Base-by-base conservation (phyloP, 37 sponge, comb jelly and placozoan species). In the Beroe forskalii region DNA sequence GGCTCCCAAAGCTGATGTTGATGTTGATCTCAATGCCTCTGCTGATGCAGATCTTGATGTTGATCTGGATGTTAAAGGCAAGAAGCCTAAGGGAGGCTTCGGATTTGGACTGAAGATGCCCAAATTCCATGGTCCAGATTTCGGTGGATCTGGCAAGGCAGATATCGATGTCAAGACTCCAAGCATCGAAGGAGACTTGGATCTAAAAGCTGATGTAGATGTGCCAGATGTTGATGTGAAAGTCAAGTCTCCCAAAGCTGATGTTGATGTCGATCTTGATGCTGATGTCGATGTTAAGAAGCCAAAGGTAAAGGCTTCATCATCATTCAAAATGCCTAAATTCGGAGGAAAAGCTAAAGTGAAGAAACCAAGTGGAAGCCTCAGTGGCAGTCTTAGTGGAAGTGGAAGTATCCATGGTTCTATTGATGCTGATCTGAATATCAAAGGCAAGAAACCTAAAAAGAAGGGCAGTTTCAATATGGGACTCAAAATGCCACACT, bases 211-310 rank as follows among this genome's bases (percentile, higher is more conserved):
- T 27, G 40, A 37, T 27, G 22, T 72, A 8, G 76, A 72, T 72
- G 40, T 72, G 4, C 76, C 76, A 6, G 76, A 72, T 12, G 22
- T 36, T 37, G 40, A 72, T 27, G 40, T 72, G 40, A 72, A 72
- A 36, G 76, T 72, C 39, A 72, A 72, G 40, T 33, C 76, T 38
- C 40, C 37, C 22, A 36, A 31, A 9, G 40, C 76, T 3, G 76
- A 72, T 33, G 76, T 72, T 38, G 76, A 72, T 72, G 8, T 72
- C 14, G 76, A 72, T 37, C 37, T 72, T 37, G 76, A 72, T 27
- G 76, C 31, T 37, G 76, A 72, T 22, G 8, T 80, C 12, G 55
- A 80, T 38, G 86, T 80, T 9, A 80, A 80, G 30, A 44, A 44
- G 31, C 86, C 86, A 1, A 44, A 80, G 42, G 86, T 35, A 2